A percentile compares a stretch with the other conserved stretches of the same genome.
These are phyloP conservation scores for Neoitamus cyanurus DNA, from an alignment of 2,888 invertebrate genomes.

Conservation along the genomic window DNA sequence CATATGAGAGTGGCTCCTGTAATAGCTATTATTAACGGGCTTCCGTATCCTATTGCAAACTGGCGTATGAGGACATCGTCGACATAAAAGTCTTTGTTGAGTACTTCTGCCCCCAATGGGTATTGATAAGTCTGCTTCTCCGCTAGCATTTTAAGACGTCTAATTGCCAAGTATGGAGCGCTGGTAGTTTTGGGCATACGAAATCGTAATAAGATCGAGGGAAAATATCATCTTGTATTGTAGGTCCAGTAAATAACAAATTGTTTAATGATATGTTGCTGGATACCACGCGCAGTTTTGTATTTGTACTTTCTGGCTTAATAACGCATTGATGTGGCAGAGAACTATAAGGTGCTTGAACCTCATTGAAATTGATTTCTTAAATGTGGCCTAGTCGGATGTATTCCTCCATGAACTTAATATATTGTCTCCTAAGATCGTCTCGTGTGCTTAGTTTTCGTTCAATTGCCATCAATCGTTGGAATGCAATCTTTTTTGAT, in stretches of 20 bases:
- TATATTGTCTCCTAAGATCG: neutral
- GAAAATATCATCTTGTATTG: neutral
- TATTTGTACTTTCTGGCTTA: neutral
- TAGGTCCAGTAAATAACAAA: neutral
- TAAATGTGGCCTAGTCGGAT: no score
- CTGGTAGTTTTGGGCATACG: neutral
- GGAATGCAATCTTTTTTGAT: no score
- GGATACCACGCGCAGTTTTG: neutral
- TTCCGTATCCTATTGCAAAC: no score
- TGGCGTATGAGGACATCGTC: neutral
- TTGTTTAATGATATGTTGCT: neutral
- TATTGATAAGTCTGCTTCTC: no score
- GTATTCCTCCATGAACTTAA: neutral
- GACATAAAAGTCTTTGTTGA: neutral
- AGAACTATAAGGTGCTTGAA: no score
- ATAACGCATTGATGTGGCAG: no score
- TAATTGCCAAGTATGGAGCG: no score
- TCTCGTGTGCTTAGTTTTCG: neutral
- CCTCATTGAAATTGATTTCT: no score
- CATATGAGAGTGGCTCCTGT: no score
- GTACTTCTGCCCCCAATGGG: neutral
- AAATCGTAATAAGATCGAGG: neutral
- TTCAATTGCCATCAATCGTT: no score
- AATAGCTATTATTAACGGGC: no score
- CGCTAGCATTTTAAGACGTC: no score